A percentile compares a stretch with the other conserved stretches of the same genome.
phyloP scores from a whole-genome alignment of 2,888 invertebrate genomes.

The Orgyia antiqua region DNA sequence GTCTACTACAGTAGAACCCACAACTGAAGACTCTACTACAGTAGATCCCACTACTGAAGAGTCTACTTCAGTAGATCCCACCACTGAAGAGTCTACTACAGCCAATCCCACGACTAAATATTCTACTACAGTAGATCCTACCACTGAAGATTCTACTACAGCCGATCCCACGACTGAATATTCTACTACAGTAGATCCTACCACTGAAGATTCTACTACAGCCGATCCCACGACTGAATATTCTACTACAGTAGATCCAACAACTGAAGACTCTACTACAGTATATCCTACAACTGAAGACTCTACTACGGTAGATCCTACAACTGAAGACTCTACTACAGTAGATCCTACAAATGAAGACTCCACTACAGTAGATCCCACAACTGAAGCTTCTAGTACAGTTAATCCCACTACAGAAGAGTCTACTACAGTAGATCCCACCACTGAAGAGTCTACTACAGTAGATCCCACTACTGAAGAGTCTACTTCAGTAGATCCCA shows the following conservation, averaged over 20 bases:
- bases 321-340: background rate
- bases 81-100: background rate
- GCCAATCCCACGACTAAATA: background rate
- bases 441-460: background rate
- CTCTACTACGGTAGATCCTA: background rate
- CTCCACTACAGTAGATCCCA: background rate
- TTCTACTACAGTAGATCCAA: too few relatives aligned
- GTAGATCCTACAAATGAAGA: background rate
- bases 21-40: too few relatives aligned
- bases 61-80: background rate
- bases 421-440: background rate
- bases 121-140: background rate
- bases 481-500: background rate
- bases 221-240: background rate
- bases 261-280: too few relatives aligned
- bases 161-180: background rate
- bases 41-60: background rate
- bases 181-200: background rate
- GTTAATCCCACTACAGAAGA: background rate
- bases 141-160: background rate
- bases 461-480: constrained; percentile 1
- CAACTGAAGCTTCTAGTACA: background rate
- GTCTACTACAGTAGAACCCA: too few relatives aligned
- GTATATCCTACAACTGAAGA: too few relatives aligned
- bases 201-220: background rate